phyloP scores from a whole-genome alignment of 2,888 invertebrate species.

The Anoplius nigerrimus region DNA sequence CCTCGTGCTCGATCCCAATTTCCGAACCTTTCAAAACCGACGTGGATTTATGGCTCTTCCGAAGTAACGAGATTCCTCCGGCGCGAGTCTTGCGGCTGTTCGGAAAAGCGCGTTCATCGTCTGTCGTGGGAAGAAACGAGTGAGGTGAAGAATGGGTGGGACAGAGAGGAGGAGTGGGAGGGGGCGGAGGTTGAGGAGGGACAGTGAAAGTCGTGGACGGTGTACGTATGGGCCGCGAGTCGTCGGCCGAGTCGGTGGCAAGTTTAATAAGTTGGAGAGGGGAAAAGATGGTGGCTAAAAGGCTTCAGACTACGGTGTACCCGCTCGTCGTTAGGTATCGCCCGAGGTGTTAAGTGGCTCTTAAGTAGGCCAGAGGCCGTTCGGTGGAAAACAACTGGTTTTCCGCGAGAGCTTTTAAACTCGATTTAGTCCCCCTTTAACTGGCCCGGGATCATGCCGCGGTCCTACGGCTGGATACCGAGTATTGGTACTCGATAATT shows the following conservation, averaged over 20 bases:
- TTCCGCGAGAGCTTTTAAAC: neutral
- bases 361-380: constrained; percentile 29
- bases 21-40: constrained; percentile 59
- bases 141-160: constrained; percentile 1
- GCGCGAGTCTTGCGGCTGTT: constrained; percentile 5
- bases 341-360: constrained; percentile 28
- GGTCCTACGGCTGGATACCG: neutral
- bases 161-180: neutral
- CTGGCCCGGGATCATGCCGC: too few species aligned
- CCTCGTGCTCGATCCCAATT: constrained; percentile 40
- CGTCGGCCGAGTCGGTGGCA: constrained; percentile 2
- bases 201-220: neutral
- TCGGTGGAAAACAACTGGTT: neutral
- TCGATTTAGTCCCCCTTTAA: neutral
- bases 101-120: constrained; percentile 18
- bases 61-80: constrained; percentile 55
- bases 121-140: constrained; percentile 1
- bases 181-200: neutral
- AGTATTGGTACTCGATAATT: neutral
- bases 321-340: constrained; percentile 7
- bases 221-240: constrained; percentile 9
- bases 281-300: constrained; percentile 2
- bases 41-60: constrained; percentile 56
- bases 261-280: constrained; percentile 34
- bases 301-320: neutral